These are phyloP conservation scores for Copidosoma aretas DNA, from an alignment of 2,888 invertebrate species.

Conservation along the genomic window DNA sequence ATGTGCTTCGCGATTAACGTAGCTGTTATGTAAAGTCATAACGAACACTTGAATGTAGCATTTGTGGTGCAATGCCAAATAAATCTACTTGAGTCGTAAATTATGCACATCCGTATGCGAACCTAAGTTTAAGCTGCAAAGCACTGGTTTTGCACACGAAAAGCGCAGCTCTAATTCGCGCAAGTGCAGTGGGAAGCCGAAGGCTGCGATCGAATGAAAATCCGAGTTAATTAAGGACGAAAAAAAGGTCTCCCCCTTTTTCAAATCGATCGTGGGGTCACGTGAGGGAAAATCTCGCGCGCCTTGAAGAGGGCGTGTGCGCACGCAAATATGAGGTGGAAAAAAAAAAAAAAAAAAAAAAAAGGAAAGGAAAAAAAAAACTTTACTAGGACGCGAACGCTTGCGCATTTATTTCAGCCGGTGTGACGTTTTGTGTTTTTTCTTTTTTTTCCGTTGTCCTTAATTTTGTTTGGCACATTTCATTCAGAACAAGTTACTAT, in stretches of 20 bases:
- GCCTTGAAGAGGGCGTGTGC: conserved; percentile 23
- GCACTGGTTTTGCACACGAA: no score
- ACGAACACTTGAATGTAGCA: no score
- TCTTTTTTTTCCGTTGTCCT: no score
- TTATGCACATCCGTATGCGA: not conserved
- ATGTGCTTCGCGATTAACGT: no score
- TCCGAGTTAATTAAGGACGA: conserved; percentile 13
- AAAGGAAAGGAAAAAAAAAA: not conserved
- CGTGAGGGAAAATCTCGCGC: not conserved
- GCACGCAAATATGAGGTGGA: conserved; percentile 13
- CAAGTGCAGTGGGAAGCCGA: not conserved
- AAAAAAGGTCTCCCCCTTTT: conserved; percentile 29
- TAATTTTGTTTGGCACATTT: no score
- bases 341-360: not conserved
- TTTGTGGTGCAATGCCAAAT: no score
- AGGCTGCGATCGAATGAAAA: not conserved
- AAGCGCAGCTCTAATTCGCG: no score
- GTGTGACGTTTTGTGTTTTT: no score
- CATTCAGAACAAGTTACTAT: no score
- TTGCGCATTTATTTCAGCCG: no score
- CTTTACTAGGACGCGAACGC: not conserved
- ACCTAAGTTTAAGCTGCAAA: no score
- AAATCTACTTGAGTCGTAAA: not conserved
- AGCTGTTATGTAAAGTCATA: no score
- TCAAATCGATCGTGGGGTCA: not conserved